Percentiles rank a stretch among this genome's conserved stretches.
Conservation (phyloP, 2,113 vertebrate species). For the Bucco capensis region DNA sequence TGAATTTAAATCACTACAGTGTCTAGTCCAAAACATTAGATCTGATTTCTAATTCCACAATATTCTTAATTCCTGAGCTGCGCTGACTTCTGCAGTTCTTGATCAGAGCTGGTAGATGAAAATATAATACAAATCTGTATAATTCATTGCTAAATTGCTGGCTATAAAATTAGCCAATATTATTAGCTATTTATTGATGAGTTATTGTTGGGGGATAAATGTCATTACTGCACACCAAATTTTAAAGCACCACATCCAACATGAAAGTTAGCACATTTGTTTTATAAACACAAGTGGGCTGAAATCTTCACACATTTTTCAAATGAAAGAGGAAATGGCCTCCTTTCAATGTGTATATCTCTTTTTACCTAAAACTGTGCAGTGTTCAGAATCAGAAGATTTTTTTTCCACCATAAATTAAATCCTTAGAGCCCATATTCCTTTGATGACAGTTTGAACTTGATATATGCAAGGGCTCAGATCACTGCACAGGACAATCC, state of each 20-base stretch:
- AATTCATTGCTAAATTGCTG: neutral
- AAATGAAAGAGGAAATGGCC: neutral
- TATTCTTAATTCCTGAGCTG: neutral
- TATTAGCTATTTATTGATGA: neutral
- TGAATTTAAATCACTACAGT: constrained; percentile 23
- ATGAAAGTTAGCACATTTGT: neutral
- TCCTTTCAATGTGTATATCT: neutral
- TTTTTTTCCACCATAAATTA: neutral
- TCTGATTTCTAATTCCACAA: neutral
- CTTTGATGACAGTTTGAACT: neutral
- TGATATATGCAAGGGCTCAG: too few species aligned
- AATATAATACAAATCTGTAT: neutral
- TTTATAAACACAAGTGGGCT: neutral
- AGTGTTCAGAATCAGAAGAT: neutral
- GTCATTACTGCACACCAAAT: neutral
- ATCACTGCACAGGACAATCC: too few species aligned
- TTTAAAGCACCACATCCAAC: neutral
- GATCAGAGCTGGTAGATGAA: neutral
- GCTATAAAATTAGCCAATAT: neutral
- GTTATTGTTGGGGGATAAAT: neutral
- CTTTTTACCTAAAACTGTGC: neutral
- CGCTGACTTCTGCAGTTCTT: neutral
- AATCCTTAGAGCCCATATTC: neutral
- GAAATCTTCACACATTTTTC: neutral
- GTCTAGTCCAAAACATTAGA: neutral